Conservation (phyloP, 2,113 vertebrate genomes). For the Coracopsis vasa region DNA sequence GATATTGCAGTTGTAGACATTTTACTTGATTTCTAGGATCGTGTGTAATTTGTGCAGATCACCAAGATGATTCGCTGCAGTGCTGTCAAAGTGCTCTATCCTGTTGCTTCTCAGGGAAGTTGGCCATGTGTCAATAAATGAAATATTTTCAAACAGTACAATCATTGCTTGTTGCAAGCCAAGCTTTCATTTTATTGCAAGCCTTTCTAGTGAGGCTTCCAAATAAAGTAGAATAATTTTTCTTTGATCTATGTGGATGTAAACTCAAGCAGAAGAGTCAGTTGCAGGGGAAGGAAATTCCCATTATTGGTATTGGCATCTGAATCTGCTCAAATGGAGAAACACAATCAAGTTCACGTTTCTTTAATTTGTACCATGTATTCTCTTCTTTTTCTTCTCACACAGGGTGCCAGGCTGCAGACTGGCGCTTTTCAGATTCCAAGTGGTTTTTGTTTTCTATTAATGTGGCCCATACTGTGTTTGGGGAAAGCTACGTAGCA, state of each 20-base stretch:
- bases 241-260: background rate
- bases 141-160: slow-evolving; percentile 9
- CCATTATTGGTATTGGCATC: background rate
- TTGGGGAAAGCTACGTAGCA: background rate
- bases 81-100: background rate
- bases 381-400: background rate
- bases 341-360: background rate
- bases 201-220: background rate
- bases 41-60: background rate
- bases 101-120: background rate
- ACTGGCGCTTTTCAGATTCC: background rate
- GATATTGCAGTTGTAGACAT: background rate
- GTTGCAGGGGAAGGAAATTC: background rate
- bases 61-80: background rate
- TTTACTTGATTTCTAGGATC: background rate
- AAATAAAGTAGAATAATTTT: background rate
- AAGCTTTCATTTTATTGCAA: background rate
- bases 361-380: background rate
- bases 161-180: background rate
- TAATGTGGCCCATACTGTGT: background rate
- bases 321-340: background rate
- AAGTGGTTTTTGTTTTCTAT: background rate
- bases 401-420: background rate
- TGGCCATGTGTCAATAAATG: background rate
- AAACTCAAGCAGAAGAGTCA: background rate